Percentiles rank a stretch among this genome's conserved stretches.
These are phyloP conservation scores for Marronus borbonicus DNA, from an alignment of 2,888 invertebrate genomes.

Conservation along the genomic window DNA sequence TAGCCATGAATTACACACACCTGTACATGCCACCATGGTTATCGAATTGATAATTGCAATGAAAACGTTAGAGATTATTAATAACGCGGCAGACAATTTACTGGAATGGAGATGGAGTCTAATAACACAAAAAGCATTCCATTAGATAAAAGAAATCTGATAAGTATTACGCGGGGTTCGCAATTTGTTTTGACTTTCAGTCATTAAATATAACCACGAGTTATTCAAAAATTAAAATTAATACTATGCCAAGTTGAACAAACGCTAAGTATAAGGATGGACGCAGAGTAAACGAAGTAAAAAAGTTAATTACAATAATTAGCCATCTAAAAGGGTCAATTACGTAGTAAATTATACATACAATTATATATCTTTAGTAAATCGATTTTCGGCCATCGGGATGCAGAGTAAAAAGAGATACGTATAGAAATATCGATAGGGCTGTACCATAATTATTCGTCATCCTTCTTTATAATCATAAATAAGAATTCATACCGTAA, in stretches of 20 bases:
- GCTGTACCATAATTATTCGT: too few species aligned
- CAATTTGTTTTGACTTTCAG: conserved; percentile 12
- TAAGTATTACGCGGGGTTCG: conserved; percentile 16
- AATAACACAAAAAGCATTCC: neutral
- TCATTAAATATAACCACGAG: conserved; percentile 2
- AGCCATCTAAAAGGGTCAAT: neutral
- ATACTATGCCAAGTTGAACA: neutral
- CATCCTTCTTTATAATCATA: too few species aligned
- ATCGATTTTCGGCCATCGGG: too few species aligned
- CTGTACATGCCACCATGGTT: neutral
- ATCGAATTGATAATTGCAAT: conserved; percentile 17
- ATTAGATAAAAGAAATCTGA: neutral
- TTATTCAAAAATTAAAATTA: conserved; percentile 11
- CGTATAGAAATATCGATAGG: too few species aligned
- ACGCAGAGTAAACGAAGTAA: neutral
- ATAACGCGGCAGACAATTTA: conserved; percentile 1
- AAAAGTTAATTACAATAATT: neutral
- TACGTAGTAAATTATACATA: too few species aligned
- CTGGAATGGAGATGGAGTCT: neutral
- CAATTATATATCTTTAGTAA: too few species aligned
- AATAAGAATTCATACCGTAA: too few species aligned
- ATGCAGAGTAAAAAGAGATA: too few species aligned
- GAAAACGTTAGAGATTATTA: neutral
- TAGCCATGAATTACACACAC: neutral
- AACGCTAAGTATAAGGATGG: neutral